A percentile compares a stretch with the other conserved stretches of the same genome.
Conservation (phyloP, 1,140 invertebrate species). For the Dendroctonus ponderosae region DNA sequence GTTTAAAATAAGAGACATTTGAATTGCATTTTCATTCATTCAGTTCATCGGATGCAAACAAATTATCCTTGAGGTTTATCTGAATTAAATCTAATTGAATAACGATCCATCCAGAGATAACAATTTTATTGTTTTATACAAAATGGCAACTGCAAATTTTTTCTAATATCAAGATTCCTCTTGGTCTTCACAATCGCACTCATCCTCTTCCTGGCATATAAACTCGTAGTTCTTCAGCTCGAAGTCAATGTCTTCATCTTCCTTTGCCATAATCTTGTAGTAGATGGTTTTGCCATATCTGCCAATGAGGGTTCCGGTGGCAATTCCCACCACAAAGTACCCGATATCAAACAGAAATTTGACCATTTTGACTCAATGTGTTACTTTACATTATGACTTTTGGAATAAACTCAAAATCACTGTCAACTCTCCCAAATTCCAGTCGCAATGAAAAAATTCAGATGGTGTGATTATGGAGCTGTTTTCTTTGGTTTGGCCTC, state of each 20-base stretch:
- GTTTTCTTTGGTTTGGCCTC: constrained; percentile 18
- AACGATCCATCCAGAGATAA: background rate
- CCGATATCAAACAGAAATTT: constrained; percentile 30
- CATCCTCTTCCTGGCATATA: constrained; percentile 8
- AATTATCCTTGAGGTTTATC: background rate
- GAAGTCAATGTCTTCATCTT: background rate
- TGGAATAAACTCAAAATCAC: too few relatives aligned
- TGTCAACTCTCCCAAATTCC: too few relatives aligned
- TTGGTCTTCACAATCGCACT: constrained; percentile 14
- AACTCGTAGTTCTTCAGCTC: constrained; percentile 14
- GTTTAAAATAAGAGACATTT: background rate
- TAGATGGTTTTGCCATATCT: constrained; percentile 18
- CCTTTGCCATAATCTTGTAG: background rate
- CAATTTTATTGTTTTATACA: background rate
- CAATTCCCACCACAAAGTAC: constrained; percentile 14
- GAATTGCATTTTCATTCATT: background rate
- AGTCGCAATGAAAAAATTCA: constrained; percentile 5
- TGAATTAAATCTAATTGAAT: background rate
- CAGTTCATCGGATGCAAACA: background rate
- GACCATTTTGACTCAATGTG: constrained; percentile 14
- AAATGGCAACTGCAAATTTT: too few relatives aligned
- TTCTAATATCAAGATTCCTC: background rate
- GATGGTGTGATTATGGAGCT: constrained; percentile 25
- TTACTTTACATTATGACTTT: background rate
- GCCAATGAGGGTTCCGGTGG: constrained; percentile 9